Conservation (phyloP, 2,888 invertebrate species). For the Palloptera scutellata region DNA sequence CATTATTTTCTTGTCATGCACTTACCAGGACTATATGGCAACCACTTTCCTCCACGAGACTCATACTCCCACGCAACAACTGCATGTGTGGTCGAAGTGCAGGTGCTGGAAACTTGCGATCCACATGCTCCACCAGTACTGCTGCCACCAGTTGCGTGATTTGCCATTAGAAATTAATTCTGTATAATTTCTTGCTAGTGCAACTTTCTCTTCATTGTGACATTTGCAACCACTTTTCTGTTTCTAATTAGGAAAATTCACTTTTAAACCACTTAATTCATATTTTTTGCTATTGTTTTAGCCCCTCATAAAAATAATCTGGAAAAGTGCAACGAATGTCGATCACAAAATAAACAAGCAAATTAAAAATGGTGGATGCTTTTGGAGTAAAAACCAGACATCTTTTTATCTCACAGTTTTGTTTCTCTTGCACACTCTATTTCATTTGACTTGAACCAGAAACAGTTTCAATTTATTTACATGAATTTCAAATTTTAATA, state of each 20-base stretch:
- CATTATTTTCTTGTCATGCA: too few relatives aligned
- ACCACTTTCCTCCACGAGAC: constrained; percentile 70
- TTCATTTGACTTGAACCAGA: too few relatives aligned
- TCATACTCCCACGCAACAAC: constrained; percentile 65
- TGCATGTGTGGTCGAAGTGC: constrained; percentile 52
- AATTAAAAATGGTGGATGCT: constrained; percentile 56
- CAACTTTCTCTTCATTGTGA: too few relatives aligned
- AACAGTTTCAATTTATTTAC: too few relatives aligned
- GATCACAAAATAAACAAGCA: constrained; percentile 59
- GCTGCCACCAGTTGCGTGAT: constrained; percentile 31
- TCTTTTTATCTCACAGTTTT: constrained; percentile 3
- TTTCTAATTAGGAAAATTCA: too few relatives aligned
- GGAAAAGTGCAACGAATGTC: constrained; percentile 46
- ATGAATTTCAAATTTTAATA: too few relatives aligned
- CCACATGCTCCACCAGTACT: constrained; percentile 3
- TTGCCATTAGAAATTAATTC: constrained; percentile 15
- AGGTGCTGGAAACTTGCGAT: constrained; percentile 1
- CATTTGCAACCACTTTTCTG: too few relatives aligned
- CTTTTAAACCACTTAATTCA: too few relatives aligned
- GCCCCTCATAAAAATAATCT: neutral
- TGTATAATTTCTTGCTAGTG: too few relatives aligned
- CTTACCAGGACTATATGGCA: constrained; percentile 81
- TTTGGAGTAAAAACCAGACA: constrained; percentile 11
- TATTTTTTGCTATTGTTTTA: neutral
- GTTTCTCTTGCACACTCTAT: neutral